Conservation (phyloP, 2,113 vertebrate genomes). For the Crotalus tigris region DNA sequence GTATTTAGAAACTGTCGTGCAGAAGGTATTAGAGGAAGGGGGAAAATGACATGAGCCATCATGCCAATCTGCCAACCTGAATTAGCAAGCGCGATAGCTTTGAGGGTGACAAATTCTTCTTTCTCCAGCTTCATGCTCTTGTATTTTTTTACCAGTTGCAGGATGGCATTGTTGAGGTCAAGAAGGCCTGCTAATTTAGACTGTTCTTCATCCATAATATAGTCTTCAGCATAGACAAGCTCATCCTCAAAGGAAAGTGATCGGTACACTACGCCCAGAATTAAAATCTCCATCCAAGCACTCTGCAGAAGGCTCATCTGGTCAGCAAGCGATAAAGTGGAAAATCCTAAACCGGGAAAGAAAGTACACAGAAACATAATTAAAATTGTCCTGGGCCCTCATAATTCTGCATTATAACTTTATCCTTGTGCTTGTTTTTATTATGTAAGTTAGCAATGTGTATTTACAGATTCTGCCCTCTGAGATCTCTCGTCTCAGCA, state of each 20-base stretch:
- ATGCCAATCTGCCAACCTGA: slow-evolving; percentile 84
- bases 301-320: slow-evolving; percentile 99
- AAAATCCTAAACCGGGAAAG: slow-evolving; percentile 82
- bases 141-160: slow-evolving; percentile 98
- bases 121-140: slow-evolving; percentile 98
- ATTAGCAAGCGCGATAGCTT: slow-evolving; percentile 98
- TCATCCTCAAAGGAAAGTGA: slow-evolving; percentile 98
- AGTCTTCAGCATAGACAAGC: slow-evolving; percentile 98
- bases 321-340: slow-evolving; percentile 96
- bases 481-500: background rate
- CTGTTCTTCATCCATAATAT: slow-evolving; percentile 99
- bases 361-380: slow-evolving; percentile 52
- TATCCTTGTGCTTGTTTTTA: slow-evolving; percentile 22
- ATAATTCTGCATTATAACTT: slow-evolving; percentile 29
- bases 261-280: slow-evolving; percentile 96
- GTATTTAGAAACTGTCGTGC: slow-evolving; percentile 36
- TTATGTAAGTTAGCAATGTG: background rate
- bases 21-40: slow-evolving; percentile 13
- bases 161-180: slow-evolving; percentile 97
- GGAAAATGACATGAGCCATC: slow-evolving; percentile 16
- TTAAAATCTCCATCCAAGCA: slow-evolving; percentile 99
- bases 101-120: slow-evolving; percentile 98
- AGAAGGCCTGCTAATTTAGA: slow-evolving; percentile 96
- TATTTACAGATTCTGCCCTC: slow-evolving; percentile 5
- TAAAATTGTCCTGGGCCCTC: slow-evolving; percentile 10